Percentiles rank a stretch among this genome's conserved stretches.
These are phyloP conservation scores for Chaenogobius annularis DNA, from an alignment of 2,113 vertebrate genomes.

Conservation along the genomic window DNA sequence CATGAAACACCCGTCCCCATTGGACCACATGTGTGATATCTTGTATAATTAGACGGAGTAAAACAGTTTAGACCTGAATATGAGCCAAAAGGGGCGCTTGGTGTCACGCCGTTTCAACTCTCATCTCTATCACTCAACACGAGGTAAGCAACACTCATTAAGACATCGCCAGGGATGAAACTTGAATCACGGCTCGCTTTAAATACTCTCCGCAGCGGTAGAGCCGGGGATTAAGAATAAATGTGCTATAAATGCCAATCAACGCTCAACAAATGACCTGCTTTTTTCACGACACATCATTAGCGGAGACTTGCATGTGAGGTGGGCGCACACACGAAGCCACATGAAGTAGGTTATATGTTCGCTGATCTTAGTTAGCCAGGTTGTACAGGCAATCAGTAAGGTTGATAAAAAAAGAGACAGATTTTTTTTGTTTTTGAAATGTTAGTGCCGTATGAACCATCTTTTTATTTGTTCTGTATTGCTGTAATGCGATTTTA, in stretches of 20 bases:
- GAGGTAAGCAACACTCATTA: conserved; percentile 25
- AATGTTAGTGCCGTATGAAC: no score
- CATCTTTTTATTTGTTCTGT: no score
- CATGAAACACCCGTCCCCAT: conserved; percentile 23
- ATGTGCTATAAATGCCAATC: conserved; percentile 11
- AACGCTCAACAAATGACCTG: conserved; percentile 1
- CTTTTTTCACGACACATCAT: neutral
- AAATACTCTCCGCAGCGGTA: neutral
- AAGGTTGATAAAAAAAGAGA: neutral
- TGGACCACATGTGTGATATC: conserved; percentile 4
- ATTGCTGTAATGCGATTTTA: no score
- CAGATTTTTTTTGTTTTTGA: neutral
- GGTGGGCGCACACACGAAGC: neutral
- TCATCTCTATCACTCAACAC: conserved; percentile 10
- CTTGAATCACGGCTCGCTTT: neutral
- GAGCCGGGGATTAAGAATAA: conserved; percentile 2
- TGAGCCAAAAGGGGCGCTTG: conserved; percentile 10
- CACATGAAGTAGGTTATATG: neutral
- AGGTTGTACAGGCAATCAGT: neutral
- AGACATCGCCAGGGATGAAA: conserved; percentile 6
- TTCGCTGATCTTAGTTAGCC: neutral
- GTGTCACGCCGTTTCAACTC: conserved; percentile 11
- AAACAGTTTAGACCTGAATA: conserved; percentile 30
- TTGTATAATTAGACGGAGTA: conserved; percentile 46
- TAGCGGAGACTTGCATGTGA: neutral